phyloP scores from a whole-genome alignment of 2,888 invertebrate species.

The Papilio elwesi region DNA sequence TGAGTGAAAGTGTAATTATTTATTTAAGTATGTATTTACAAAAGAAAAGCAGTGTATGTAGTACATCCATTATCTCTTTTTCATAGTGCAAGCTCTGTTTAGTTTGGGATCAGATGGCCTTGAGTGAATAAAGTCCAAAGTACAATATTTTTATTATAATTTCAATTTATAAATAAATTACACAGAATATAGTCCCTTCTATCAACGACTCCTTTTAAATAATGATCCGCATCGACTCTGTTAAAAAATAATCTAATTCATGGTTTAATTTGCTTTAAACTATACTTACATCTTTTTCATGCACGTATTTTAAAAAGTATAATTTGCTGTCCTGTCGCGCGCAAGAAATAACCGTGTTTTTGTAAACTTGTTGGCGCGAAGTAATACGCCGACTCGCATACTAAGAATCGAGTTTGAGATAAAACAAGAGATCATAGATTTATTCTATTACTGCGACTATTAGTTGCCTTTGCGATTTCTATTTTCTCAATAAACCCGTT shows the following conservation, averaged over 20 bases:
- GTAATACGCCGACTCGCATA: constrained; percentile 32
- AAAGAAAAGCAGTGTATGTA: too few species aligned
- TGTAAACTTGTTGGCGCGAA: constrained; percentile 40
- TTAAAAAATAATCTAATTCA: neutral
- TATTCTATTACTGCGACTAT: constrained; percentile 16
- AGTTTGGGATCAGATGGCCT: too few species aligned
- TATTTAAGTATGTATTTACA: too few species aligned
- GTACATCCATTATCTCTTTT: too few species aligned
- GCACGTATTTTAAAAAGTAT: constrained; percentile 29
- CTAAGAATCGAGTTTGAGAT: constrained; percentile 38
- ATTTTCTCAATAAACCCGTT: constrained; percentile 2
- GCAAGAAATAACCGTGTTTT: constrained; percentile 41
- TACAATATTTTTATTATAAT: too few species aligned
- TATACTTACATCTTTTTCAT: constrained; percentile 25
- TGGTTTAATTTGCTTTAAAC: constrained; percentile 3
- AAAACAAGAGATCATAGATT: constrained; percentile 20
- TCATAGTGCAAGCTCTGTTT: too few species aligned
- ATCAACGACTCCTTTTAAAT: too few species aligned
- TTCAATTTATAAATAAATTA: too few species aligned
- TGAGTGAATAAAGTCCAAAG: too few species aligned
- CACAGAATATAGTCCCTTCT: too few species aligned
- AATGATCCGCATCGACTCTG: too few species aligned
- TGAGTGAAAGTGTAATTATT: too few species aligned
- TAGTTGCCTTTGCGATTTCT: constrained; percentile 1
- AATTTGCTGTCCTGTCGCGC: constrained; percentile 25